phyloP scores from a whole-genome alignment of 1,140 invertebrate genomes.

The Musca domestica region DNA sequence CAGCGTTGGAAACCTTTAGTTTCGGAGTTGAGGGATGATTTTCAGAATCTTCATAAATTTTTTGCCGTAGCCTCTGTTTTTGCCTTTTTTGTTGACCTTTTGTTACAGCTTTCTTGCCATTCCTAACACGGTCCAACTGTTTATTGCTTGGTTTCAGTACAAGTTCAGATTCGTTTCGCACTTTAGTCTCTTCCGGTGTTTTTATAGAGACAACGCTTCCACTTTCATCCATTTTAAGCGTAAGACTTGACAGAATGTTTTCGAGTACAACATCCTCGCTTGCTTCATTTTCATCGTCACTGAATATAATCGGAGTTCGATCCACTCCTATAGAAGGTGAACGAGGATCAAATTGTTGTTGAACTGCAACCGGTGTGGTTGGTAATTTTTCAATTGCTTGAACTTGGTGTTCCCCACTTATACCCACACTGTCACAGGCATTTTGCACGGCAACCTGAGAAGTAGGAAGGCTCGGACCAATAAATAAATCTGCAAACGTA shows the following conservation, averaged over 20 bases:
- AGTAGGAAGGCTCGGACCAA: slow-evolving; percentile 37
- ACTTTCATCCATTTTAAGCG: slow-evolving; percentile 39
- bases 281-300: slow-evolving; percentile 46
- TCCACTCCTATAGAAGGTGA: slow-evolving; percentile 55
- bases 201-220: slow-evolving; percentile 23
- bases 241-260: slow-evolving; percentile 42
- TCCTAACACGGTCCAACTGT: slow-evolving; percentile 44
- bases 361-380: slow-evolving; percentile 22
- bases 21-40: slow-evolving; percentile 30
- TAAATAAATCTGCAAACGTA: slow-evolving; percentile 48
- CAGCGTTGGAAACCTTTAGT: neutral
- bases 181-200: neutral
- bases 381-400: slow-evolving; percentile 9
- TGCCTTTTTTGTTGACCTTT: slow-evolving; percentile 25
- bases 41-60: slow-evolving; percentile 36
- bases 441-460: neutral
- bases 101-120: slow-evolving; percentile 37
- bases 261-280: slow-evolving; percentile 45
- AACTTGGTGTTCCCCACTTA: neutral
- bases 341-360: slow-evolving; percentile 49
- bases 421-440: neutral
- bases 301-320: slow-evolving; percentile 55
- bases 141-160: slow-evolving; percentile 35
- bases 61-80: slow-evolving; percentile 31
- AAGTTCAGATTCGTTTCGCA: neutral